phyloP scores from a whole-genome alignment of 2,113 vertebrate species.

The Oncorhynchus tshawytscha region DNA sequence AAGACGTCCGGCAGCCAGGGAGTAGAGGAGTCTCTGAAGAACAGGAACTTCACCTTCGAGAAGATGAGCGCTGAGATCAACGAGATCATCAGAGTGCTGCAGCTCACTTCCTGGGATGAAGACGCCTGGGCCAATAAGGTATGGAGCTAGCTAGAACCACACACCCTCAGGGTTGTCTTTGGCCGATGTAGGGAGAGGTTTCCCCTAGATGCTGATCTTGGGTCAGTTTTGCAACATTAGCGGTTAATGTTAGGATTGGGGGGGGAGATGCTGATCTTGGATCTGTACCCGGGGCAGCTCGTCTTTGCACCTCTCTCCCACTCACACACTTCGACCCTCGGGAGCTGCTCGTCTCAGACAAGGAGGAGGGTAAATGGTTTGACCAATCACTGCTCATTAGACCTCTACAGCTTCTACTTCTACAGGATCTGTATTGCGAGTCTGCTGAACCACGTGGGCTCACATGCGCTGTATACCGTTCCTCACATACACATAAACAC shows the following conservation, averaged over 20 bases:
- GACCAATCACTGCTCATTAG: background rate
- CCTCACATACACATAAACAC: background rate
- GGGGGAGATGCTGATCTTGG: too few relatives aligned
- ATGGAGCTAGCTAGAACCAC: background rate
- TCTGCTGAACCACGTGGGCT: background rate
- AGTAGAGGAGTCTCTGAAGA: conserved; percentile 95
- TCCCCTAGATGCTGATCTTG: too few relatives aligned
- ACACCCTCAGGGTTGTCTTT: too few relatives aligned
- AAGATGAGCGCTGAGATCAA: conserved; percentile 98
- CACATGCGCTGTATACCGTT: background rate
- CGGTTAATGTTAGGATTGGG: too few relatives aligned
- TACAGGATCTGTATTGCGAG: background rate
- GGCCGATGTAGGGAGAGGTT: background rate
- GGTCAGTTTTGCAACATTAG: too few relatives aligned
- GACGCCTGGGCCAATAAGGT: conserved; percentile 98
- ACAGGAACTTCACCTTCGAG: conserved; percentile 95
- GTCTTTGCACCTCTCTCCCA: background rate
- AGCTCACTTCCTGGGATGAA: conserved; percentile 98
- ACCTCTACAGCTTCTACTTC: background rate
- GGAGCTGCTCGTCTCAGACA: background rate
- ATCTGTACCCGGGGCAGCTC: background rate
- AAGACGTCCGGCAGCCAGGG: conserved; percentile 91
- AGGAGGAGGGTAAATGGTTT: background rate
- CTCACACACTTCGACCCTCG: background rate
- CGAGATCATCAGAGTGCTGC: conserved; percentile 95